Conservation (phyloP, 2,113 vertebrate genomes). For the Nesogale talazaci region DNA sequence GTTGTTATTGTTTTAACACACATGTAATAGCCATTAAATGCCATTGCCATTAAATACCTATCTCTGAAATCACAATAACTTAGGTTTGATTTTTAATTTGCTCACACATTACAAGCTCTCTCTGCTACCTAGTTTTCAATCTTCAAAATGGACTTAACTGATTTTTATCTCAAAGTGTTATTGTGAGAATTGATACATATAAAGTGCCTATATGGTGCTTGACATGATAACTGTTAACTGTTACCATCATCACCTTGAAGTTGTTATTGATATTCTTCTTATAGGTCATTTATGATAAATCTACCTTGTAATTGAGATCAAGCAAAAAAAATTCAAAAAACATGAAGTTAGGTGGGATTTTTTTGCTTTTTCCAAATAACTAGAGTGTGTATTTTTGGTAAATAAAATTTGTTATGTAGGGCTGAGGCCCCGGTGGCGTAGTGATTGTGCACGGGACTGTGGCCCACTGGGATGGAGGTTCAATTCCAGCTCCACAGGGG, state of each 20-base stretch:
- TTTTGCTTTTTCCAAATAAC: not conserved
- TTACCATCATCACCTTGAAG: not conserved
- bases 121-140: not conserved
- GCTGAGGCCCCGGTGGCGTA: too few species aligned
- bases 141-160: not conserved
- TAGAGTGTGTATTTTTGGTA: not conserved
- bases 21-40: not conserved
- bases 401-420: too few species aligned
- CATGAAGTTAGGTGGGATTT: not conserved
- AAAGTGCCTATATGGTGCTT: not conserved
- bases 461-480: too few species aligned
- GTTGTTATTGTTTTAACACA: not conserved
- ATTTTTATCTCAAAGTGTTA: not conserved
- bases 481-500: too few species aligned
- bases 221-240: not conserved
- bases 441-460: too few species aligned
- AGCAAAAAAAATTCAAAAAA: not conserved
- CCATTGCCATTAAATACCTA: not conserved
- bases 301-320: not conserved
- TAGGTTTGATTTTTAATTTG: not conserved
- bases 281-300: not conserved
- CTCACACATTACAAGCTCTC: not conserved
- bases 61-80: not conserved
- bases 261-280: too few species aligned
- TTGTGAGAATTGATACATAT: not conserved